Base-by-base conservation (phyloP, 2,888 invertebrate genomes). In the Heliconius charithonia region DNA sequence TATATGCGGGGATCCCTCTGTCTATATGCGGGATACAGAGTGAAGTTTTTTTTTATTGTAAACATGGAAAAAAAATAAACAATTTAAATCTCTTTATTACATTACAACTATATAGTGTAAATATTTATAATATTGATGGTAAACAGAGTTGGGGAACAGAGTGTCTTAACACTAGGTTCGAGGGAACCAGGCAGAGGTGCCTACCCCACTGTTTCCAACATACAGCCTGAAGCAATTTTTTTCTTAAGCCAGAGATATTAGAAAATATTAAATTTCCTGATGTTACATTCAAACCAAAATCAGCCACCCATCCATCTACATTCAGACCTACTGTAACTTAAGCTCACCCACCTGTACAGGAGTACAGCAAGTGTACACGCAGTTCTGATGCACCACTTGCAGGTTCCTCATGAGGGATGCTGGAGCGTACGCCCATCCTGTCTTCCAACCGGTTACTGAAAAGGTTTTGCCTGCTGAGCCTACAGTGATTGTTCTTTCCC, bases 391-490 rank as follows among this genome's bases (percentile, higher is more conserved):
- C 32, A 99, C 97, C 83, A 97, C 96, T 89, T 98, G 97, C 78
- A 99, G 90, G 89, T 98, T 98, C 65, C 93, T 90, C 87, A 99
- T 96, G 16, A 99, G 95, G 80, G 96, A 90, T 0, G 96, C 96
- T 0, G 99, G 99, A 0, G 98, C 99, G 89, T 99, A 98, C 0
- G 98, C 98, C 99, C 99, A 99, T 75, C 99, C 99, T 4, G 97
- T 96, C 95, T 98, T 99, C 99, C 99, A 99, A 6, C 99, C 99
- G 0, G 99, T 99, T 22, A 98, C 98, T 76, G 98, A 98, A 95
- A 99, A 99, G 1, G 99, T 98, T 96, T 99, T 99, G 0, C 99
- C 99, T 0, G 99, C 99, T 32, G 99, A 99, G 0, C 99, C 99
- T 82, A 99, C 97, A 0, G 99, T 99, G 59, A 99, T 97, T 0